These are phyloP conservation scores for Spodoptera litura DNA, from an alignment of 1,140 invertebrate species.

Conservation along the genomic window DNA sequence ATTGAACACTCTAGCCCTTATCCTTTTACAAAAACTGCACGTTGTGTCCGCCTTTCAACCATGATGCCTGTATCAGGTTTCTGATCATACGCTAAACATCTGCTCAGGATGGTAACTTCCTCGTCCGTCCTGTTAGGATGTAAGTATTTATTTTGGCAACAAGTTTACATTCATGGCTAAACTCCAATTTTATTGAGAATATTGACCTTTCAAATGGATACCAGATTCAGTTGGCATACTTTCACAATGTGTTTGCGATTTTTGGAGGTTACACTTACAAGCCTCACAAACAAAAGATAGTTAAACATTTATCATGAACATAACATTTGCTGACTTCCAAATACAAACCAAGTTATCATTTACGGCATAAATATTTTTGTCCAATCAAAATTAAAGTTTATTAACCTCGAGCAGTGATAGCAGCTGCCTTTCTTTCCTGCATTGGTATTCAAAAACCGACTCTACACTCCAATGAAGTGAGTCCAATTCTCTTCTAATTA, in stretches of 20 bases:
- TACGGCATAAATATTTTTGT: conserved; percentile 18
- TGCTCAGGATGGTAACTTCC: background rate
- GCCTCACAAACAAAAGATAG: background rate
- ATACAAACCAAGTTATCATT: background rate
- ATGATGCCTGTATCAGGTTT: conserved; percentile 20
- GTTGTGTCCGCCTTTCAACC: background rate
- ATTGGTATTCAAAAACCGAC: background rate
- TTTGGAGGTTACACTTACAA: too few relatives aligned
- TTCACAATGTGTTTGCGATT: background rate
- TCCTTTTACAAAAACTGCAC: too few relatives aligned
- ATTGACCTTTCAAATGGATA: too few relatives aligned
- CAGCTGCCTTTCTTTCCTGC: conserved; percentile 23
- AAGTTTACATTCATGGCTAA: too few relatives aligned
- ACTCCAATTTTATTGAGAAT: too few relatives aligned
- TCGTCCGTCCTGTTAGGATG: too few relatives aligned
- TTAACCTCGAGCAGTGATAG: conserved; percentile 23
- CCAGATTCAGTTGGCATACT: conserved; percentile 1
- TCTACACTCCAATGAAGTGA: background rate
- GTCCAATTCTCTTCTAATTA: background rate
- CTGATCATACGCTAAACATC: background rate
- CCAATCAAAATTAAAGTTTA: conserved; percentile 21
- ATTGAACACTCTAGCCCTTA: too few relatives aligned
- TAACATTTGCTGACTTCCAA: background rate
- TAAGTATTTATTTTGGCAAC: too few relatives aligned
- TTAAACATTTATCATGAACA: background rate